Evolutionary conservation across 2,888 invertebrate genomes (phyloP).

Genomic region (Cistogaster globosa): DNA sequence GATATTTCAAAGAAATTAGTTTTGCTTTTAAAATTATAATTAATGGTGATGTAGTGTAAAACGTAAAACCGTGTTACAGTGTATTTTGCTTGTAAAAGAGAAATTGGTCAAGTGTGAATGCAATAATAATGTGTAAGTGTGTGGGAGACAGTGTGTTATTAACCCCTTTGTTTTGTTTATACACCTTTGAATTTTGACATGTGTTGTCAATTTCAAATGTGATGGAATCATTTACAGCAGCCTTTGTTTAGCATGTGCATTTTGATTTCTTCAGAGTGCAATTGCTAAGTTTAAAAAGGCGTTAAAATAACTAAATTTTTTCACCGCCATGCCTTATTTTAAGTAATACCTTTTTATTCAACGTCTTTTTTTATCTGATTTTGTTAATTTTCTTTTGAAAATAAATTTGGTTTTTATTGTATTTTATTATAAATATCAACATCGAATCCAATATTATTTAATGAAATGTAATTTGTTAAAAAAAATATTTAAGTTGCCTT

Average conservation of each 20-base stretch:
- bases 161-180: slow-evolving; percentile 49
- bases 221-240: slow-evolving; percentile 22
- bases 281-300: slow-evolving; percentile 44
- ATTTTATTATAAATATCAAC: too few relatives aligned
- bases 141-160: slow-evolving; percentile 38
- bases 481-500: not conserved
- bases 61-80: not conserved
- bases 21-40: too few relatives aligned
- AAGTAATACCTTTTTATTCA: not conserved
- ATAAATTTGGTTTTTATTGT: not conserved
- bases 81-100: not conserved
- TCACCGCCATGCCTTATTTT: not conserved
- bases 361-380: not conserved
- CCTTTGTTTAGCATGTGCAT: slow-evolving; percentile 27
- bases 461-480: not conserved
- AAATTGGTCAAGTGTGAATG: slow-evolving; percentile 15
- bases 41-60: not conserved
- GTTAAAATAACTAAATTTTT: not conserved
- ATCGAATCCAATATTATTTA: too few relatives aligned
- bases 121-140: slow-evolving; percentile 8
- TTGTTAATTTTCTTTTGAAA: not conserved
- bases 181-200: slow-evolving; percentile 39
- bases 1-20: too few relatives aligned
- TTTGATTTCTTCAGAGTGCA: slow-evolving; percentile 32
- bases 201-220: slow-evolving; percentile 57